Evolutionary conservation across 2,797 vertebrate species (phyloP), one percentile per base, ranked within the genome.

Genomic region (Protosalanx chinensis): DNA sequence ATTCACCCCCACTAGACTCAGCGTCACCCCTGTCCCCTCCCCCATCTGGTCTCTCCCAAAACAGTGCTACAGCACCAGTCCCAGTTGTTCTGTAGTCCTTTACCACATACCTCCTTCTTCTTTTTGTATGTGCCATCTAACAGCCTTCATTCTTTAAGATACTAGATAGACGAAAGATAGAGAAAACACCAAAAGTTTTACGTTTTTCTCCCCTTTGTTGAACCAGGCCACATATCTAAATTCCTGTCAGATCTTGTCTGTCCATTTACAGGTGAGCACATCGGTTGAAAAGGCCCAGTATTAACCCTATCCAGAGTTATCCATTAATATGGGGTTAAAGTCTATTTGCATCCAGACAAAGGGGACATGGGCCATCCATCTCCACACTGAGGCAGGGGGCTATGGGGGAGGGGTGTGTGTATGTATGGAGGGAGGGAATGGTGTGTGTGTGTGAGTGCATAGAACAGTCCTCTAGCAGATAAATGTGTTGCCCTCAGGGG

Each of bases 321-420:
- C 90, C 91, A 91, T 93, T 91, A 91, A 93, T 91, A 90, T 69
- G 79, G 85, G 89, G 91, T 92, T 93, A 91, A 92, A 91, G 86
- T 87, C 89, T 88, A 93, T 93, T 92, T 93, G 91, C 92, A 93
- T 93, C 83, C 63, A 91, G 88, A 93, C 92, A 93, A 92, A 90
- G 72, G 88, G 82, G 85, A 90, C 86, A 87, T 86, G 82, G 87
- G 79, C 86, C 88, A 92, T 92, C 90, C 90, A 92, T 92, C 90
- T 91, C 88, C 74, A 83, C 78, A 68, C 84, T 84, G 84, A 88
- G 86, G 82, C 78, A 87, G 70, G 81, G 83, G 82, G 74, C 71
- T 67, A 23, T 59, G 23, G 73, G 67, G 59, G 49, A 33, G n/a
- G 76, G 71, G 66, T 72, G 49, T 18, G 51, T 20, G 27, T 3